Base-by-base conservation (phyloP, 1,140 invertebrate species). In the Drosophila parvula region DNA sequence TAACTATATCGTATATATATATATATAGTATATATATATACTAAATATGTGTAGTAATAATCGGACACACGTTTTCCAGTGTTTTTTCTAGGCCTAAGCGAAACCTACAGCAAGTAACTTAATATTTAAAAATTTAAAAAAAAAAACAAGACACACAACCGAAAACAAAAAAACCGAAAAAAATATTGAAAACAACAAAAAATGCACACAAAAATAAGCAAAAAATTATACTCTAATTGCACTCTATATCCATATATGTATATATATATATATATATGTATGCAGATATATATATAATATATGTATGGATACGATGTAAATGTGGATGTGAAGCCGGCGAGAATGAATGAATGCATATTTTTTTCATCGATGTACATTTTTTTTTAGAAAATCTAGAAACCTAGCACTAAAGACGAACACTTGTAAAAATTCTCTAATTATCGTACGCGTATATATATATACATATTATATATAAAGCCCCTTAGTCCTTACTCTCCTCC, bases 1-100 rank as follows among this genome's bases (percentile, higher is more conserved):
- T 14, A 11, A 18, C 38, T n/a, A n/a, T n/a, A n/a, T n/a, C n/a
- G n/a, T n/a, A n/a, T n/a, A 64, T 30, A 28, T 59, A 45, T 44
- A 48, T 34, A 36, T 64, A 65, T 45, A 40, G 22, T 59, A n/a
- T n/a, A 70, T 32, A 55, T 68, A 45, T 50, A 51, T 69, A 44
- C 44, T 28, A 22, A 22, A 22, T 60, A 64, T 56, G 55, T 61
- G 48, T 62, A 62, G 32, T 34, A 45, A 44, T 36, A 64, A 67
- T 67, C 64, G 58, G 79, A 63, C 80, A 79, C 83, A 86, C 82
- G 79, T 82, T 86, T 88, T 86, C 82, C 82, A 86, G 82, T 86
- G 82, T 86, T 88, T 88, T 86, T 88, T 51, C 71, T 86, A 86
- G 81, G 55, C 44, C 58, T 69, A 82, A 80, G 62, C 16, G 10